Base-by-base conservation (phyloP, 2,888 invertebrate genomes). In the Anthophora plumipes region DNA sequence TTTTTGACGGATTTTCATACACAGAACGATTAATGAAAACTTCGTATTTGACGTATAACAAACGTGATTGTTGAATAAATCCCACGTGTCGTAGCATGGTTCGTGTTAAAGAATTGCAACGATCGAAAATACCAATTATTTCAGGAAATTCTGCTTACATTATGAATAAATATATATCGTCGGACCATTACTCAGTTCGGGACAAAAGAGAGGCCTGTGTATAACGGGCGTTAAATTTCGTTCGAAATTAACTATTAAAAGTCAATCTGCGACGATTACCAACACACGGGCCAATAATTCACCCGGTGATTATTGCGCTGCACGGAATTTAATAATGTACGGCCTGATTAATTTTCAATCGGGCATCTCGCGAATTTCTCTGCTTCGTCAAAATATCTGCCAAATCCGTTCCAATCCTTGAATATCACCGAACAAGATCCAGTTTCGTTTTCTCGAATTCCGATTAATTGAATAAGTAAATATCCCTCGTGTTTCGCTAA, bases 271-370 rank as follows among this genome's bases (percentile, higher is more conserved):
- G 37, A 55, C 46, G 22, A 39, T 72, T 46, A n/a, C 22, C n/a
- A 37, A 22, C 9, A 37, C 37, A 12, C 25, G 66, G 1, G 55
- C 8, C 22, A 55, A 55, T 43, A 55, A 66, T 39, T 14, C 9
- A 2, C 12, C 55, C 54, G 50, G 25, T 43, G 43, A 72, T 67
- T 66, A 55, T 55, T 20, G n/a, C 41, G 22, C 46, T 20, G 0
- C 17, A 8, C 8, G 20, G 46, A 22, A 67, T 55, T 55, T 37
- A 72, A 67, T 67, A 46, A 22, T 66, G 12, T 17, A 20, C 22
- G 8, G 66, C 1, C 31, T 37, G 22, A 72, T 72, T 72, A 67
- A 72, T 37, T 67, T 67, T 54, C 67, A n/a, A 67, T 57, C 39
- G 43, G 9, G 9, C 41, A 2, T 11, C 17, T 1, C 52, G 7